A percentile compares a stretch with the other conserved stretches of the same genome.
These are phyloP conservation scores for Xanthorhoe spadicearia DNA, from an alignment of 2,888 invertebrate genomes.

Conservation along the genomic window DNA sequence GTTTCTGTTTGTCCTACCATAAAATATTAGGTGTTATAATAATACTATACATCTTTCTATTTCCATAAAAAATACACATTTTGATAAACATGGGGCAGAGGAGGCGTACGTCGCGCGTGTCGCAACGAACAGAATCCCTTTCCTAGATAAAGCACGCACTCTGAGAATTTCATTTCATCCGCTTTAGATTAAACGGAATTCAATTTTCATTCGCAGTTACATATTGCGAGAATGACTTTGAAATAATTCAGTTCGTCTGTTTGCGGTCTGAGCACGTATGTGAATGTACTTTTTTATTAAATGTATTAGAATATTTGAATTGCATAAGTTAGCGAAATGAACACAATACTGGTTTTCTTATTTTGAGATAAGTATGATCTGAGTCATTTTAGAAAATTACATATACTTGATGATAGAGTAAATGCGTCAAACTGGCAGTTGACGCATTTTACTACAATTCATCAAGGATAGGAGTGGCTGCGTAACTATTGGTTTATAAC, in stretches of 20 bases:
- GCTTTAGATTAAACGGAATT: constrained; percentile 70
- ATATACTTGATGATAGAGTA: constrained; percentile 1
- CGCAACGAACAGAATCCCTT: constrained; percentile 58
- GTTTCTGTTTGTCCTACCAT: too few species aligned
- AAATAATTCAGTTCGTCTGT: constrained; percentile 29
- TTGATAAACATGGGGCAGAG: background rate
- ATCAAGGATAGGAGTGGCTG: constrained; percentile 9
- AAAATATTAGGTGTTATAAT: background rate
- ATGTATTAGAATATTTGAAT: background rate
- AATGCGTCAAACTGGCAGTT: constrained; percentile 6
- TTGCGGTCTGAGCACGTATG: constrained; percentile 25
- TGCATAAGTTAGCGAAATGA: background rate
- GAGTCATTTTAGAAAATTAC: background rate
- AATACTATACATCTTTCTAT: background rate
- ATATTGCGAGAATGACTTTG: constrained; percentile 39
- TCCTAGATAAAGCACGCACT: constrained; percentile 74
- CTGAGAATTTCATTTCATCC: constrained; percentile 73
- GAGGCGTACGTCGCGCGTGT: constrained; percentile 25
- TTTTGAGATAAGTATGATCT: background rate
- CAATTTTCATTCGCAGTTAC: constrained; percentile 64
- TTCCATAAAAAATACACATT: background rate
- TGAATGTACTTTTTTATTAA: constrained; percentile 28
- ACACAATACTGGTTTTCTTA: background rate
- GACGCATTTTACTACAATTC: constrained; percentile 1
- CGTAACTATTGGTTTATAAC: background rate